Base-by-base conservation (phyloP, 2,888 invertebrate species). In the Hyposoter didymator region DNA sequence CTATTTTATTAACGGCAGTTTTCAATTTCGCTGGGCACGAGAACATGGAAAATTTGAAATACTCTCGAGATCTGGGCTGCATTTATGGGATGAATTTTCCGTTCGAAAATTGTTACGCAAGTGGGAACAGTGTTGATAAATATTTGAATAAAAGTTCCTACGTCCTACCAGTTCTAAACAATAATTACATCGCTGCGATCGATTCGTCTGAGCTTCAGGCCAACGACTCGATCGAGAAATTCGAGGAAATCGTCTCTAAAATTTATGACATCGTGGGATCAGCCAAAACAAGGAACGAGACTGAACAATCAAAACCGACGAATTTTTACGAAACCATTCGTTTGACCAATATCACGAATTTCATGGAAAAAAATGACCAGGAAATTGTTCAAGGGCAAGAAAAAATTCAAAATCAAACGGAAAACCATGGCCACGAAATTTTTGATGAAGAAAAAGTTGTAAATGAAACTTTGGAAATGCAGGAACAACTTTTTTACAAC, bases 231-330 rank as follows among this genome's bases (percentile, higher is more conserved):
- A 69, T 59, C 17, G 78, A 62, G 12, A 59, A 89, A 72, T 67
- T 90, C 8, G 84, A 90, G 59, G 67, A 89, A 1, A 82, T 93
- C 78, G 84, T 93, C 39, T 88, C 89, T 0, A 91, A 87, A 74
- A 84, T 93, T 67, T 89, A 90, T 39, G 76, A 81, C 5, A 89
- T 93, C 45, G 85, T 93, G 10, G 81, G 88, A n/a, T 87, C 87
- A 6, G 45, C 70, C 12, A 8, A 89, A 87, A 66, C 78, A 67
- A 39, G 39, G 1, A 86, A 83, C 14, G 80, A 28, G 28, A 45
- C 28, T 62, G 72, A 75, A n/a, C 55, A n/a, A n/a, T 52, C 32
- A 22, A 39, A 81, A 22, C 45, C 73, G n/a, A 47, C 69, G 39
- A 73, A 52, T 12, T 78, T 76, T 70, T 84, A 86, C 69, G 76